phyloP scores from a whole-genome alignment of 2,797 vertebrate genomes.

The Xiphorhynchus erythropygius region DNA sequence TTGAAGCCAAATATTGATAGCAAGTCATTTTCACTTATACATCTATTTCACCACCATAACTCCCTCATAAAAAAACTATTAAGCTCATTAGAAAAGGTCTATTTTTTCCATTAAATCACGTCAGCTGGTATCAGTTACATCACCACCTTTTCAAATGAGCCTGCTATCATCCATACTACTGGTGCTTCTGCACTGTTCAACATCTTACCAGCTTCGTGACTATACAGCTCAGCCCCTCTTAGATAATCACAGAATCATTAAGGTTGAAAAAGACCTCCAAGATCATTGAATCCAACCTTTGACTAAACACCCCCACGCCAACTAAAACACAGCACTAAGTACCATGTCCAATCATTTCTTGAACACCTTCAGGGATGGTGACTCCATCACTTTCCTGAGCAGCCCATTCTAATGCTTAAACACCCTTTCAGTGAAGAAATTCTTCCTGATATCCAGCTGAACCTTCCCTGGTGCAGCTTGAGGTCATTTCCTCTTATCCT shows the following conservation, averaged over 20 bases:
- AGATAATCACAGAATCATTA: background rate
- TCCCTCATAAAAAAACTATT: slow-evolving; percentile 23
- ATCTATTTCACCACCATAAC: background rate
- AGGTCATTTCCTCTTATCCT: background rate
- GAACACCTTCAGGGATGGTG: background rate
- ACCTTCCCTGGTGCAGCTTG: background rate
- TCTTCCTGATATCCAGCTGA: background rate
- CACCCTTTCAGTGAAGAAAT: background rate
- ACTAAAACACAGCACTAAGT: background rate
- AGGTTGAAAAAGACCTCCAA: background rate
- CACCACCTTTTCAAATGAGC: background rate
- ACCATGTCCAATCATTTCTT: background rate
- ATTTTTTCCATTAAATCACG: background rate
- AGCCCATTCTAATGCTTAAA: background rate
- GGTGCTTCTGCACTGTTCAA: background rate
- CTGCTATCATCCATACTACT: background rate
- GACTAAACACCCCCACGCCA: background rate
- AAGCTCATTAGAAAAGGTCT: slow-evolving; percentile 30
- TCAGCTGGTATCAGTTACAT: background rate
- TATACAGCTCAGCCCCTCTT: background rate
- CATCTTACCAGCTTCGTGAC: background rate
- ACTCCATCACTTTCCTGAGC: background rate
- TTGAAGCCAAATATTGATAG: slow-evolving; percentile 38
- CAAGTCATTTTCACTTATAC: background rate
- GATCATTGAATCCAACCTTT: background rate